Base-by-base conservation (phyloP, 1,140 invertebrate genomes). In the Homarus americanus region DNA sequence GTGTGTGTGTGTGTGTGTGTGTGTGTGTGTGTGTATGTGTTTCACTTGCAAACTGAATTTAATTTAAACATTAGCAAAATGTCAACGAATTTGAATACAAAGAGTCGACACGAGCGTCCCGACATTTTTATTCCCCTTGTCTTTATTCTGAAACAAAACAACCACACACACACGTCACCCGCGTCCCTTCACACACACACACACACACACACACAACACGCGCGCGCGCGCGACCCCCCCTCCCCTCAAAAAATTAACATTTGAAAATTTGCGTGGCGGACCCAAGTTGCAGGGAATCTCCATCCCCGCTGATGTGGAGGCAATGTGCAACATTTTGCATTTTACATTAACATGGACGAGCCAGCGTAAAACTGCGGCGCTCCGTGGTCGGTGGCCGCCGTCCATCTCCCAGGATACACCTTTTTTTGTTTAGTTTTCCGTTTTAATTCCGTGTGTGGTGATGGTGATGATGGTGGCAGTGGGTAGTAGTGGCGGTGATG, bases 271-370 rank as follows among this genome's bases (percentile, higher is more conserved):
- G 44, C 44, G 44, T 49, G 44, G 44, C 15, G 44, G 44, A 49
- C 5, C 44, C 5, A 49, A 49, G 44, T 15, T 7, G 44, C 15
- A 15, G 12, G 44, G 44, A 49, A 49, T 49, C 44, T 5, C 44
- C 5, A 7, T 5, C 44, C 44, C 15, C 44, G 44, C 44, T 49
- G 44, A 49, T 49, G 5, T 15, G 44, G 44, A 73, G 15, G 1
- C 72, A 73, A n/a, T 38, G 36, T 34, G 9, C 28, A 20, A 15
- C 72, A 73, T 38, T 73, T 73, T 73, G 72, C 72, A 73, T 73
- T 73, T 73, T 73, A 73, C 32, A 73, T 73, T 28, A 73, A 73
- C 72, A 73, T 73, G 72, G 72, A 49, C 44, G 44, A 49, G 44
- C 44, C 44, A 15, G 5, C 44, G 12, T 49, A 49, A 49, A 49